phyloP scores from a whole-genome alignment of 2,797 vertebrate species.

The Heteromormyrus szaboi region DNA sequence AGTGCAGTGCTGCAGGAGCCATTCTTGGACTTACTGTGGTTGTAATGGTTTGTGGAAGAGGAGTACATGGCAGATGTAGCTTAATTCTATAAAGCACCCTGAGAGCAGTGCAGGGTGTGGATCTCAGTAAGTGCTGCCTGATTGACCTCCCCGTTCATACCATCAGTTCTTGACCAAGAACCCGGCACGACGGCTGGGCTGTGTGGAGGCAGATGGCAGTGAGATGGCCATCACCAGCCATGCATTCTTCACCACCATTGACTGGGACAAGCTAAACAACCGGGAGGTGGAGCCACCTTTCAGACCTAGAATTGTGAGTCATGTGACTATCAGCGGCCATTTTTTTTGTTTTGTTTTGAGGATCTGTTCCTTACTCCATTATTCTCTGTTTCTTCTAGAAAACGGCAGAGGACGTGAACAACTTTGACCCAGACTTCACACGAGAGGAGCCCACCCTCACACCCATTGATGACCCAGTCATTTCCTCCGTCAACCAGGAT shows the following conservation, averaged over 20 bases:
- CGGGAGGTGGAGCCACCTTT: slow-evolving; percentile 87
- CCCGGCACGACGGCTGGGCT: slow-evolving; percentile 80
- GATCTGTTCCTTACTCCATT: not conserved
- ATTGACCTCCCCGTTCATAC: slow-evolving; percentile 22
- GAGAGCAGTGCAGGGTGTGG: not conserved
- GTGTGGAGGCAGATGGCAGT: slow-evolving; percentile 69
- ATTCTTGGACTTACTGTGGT: not conserved
- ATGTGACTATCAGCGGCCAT: not conserved
- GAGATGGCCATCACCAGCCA: slow-evolving; percentile 77
- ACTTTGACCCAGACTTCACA: slow-evolving; percentile 97
- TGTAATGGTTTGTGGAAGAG: not conserved
- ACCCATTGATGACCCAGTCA: slow-evolving; percentile 80
- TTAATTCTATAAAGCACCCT: not conserved
- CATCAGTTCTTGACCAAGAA: slow-evolving; percentile 91
- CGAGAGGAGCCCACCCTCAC: slow-evolving; percentile 90
- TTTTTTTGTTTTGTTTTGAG: not conserved
- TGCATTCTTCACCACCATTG: slow-evolving; percentile 76
- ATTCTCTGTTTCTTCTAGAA: slow-evolving; percentile 60
- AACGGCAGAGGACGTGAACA: slow-evolving; percentile 90
- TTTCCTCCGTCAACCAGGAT: slow-evolving; percentile 85
- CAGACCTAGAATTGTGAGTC: slow-evolving; percentile 89
- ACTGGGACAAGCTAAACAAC: slow-evolving; percentile 84
- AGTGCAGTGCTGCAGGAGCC: not conserved
- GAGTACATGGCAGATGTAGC: not conserved
- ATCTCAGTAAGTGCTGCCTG: not conserved